Conservation (phyloP, 2,797 vertebrate species). For the Poeciliopsis presidionis region DNA sequence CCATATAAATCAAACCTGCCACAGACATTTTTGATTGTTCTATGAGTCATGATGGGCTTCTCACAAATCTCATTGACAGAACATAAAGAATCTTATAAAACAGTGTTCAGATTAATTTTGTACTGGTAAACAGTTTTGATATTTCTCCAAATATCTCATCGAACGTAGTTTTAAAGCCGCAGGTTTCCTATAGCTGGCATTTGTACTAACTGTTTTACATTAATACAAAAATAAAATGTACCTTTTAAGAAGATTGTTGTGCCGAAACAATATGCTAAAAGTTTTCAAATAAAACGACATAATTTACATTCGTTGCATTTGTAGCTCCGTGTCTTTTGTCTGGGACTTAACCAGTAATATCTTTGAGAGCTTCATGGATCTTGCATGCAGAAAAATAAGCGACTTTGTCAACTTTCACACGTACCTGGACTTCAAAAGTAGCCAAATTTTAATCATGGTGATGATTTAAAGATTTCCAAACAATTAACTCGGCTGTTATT, state of each 20-base stretch:
- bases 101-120: not conserved
- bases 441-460: not conserved
- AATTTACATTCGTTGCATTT: not conserved
- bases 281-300: not conserved
- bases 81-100: not conserved
- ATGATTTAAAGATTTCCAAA: slow-evolving; percentile 22
- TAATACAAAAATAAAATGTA: not conserved
- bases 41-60: not conserved
- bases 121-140: not conserved
- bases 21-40: not conserved
- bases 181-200: not conserved
- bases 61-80: not conserved
- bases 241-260: not conserved
- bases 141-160: not conserved
- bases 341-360: not conserved
- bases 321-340: not conserved
- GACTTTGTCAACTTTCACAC: not conserved
- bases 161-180: not conserved
- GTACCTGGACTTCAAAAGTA: not conserved
- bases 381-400: not conserved
- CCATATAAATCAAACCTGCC: not conserved
- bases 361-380: not conserved
- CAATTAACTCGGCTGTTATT: slow-evolving; percentile 38
- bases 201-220: not conserved
- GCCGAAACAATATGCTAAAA: not conserved